Evolutionary conservation across 2,797 vertebrate genomes (phyloP), one percentile per base, ranked within the genome.

Genomic region (Etheostoma perlongum): DNA sequence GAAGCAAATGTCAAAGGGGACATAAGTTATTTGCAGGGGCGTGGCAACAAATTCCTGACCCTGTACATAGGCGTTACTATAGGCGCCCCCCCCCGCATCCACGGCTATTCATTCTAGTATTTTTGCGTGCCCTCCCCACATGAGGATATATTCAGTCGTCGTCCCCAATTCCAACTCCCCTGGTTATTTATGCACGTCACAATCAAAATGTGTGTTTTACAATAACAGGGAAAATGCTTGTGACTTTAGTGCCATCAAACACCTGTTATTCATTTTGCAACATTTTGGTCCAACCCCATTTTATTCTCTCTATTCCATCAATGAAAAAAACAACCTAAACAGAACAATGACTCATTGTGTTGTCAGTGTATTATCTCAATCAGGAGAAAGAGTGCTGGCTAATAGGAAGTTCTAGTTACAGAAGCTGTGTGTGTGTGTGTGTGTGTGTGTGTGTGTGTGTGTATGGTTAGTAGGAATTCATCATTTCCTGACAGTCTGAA

Each of bases 401-500:
- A 78, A 78, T 76, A 62, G 18, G 57, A 74, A 61, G 36, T 54
- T 67, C 8, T 68, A 12, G 58, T 60, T 67, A 27, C 42, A 36
- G 42, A 62, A 65, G 52, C 54, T 5, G 47, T 59, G 3, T 59
- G 57, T 8, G 23, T 11, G 36, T 11, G 36, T 36, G 36, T 36
- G 36, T 36, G 36, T 36, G 36, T 40, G 10, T 40, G 36, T 40
- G 36, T 23, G 73, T 79, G 61, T 77, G 63, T 75, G 57, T 72
- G 19, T 75, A 59, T 68, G 51, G 68, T 87, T 84, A 68, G 77
- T 14, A n/a, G 64, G 72, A 75, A 88, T 91, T 92, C 70, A 90
- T 92, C 89, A 90, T 88, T 90, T 86, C 76, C 72, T 79, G 88
- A 90, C 88, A 72, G 61, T 81, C 47, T 74, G 74, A 82, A 85